These are phyloP conservation scores for Cynaeus angustus DNA, from an alignment of 2,888 invertebrate species.

Conservation along the genomic window DNA sequence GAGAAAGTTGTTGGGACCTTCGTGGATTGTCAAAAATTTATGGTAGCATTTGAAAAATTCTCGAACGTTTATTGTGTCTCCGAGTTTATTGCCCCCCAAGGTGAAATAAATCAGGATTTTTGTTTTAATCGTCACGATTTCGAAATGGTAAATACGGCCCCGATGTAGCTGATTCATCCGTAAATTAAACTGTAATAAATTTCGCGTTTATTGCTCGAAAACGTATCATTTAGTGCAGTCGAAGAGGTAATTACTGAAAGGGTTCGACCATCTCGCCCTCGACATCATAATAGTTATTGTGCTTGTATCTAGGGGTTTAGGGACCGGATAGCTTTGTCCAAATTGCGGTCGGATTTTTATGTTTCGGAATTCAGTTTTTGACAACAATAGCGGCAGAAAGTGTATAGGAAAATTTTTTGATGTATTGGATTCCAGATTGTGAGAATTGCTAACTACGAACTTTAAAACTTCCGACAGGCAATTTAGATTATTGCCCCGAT, in stretches of 20 bases:
- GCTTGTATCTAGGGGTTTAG: not conserved
- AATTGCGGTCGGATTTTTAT: not conserved
- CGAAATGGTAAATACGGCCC: slow-evolving; percentile 11
- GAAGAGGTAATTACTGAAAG: slow-evolving; percentile 23
- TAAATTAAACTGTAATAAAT: slow-evolving; percentile 29
- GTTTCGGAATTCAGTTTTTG: not conserved
- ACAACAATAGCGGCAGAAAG: slow-evolving; percentile 2
- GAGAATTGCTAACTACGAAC: not conserved
- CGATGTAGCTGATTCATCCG: slow-evolving; percentile 12
- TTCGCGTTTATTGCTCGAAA: slow-evolving; percentile 30
- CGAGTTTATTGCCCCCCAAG: slow-evolving; percentile 18
- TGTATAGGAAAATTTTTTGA: slow-evolving; percentile 9
- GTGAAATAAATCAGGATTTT: slow-evolving; percentile 14
- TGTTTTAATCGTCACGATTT: slow-evolving; percentile 18
- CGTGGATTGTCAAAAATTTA: slow-evolving; percentile 6
- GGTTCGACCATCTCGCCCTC: slow-evolving; percentile 15
- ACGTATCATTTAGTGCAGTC: slow-evolving; percentile 21
- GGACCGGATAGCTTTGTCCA: too few species aligned
- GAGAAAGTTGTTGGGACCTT: slow-evolving; percentile 17
- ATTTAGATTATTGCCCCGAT: not conserved
- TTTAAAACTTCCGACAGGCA: slow-evolving; percentile 2
- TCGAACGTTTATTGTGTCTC: not conserved
- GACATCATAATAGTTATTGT: slow-evolving; percentile 25
- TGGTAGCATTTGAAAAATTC: slow-evolving; percentile 1
- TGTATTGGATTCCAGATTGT: slow-evolving; percentile 2